phyloP scores from a whole-genome alignment of 2,888 invertebrate genomes.

The Caenorhabditis sinica region DNA sequence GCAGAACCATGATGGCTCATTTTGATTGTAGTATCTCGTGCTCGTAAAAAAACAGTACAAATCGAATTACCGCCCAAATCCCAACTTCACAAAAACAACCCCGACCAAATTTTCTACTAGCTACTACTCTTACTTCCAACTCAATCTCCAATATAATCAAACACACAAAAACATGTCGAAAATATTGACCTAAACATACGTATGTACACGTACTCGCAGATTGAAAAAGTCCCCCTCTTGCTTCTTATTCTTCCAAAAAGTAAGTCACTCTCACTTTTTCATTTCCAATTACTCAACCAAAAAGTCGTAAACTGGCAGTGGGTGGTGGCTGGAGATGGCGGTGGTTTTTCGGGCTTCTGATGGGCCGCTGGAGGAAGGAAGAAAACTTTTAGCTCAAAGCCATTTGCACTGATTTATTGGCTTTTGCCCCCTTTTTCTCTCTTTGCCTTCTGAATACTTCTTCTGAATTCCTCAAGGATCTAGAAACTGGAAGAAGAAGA shows the following conservation, averaged over 20 bases:
- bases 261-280: constrained; percentile 49
- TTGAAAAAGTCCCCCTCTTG: constrained; percentile 11
- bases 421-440: constrained; percentile 30
- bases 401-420: constrained; percentile 63
- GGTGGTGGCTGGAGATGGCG: constrained; percentile 11
- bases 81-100: too few species aligned
- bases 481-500: background rate
- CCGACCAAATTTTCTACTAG: too few species aligned
- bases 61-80: too few species aligned
- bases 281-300: constrained; percentile 56
- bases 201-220: constrained; percentile 1
- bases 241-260: background rate
- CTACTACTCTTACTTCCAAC: background rate
- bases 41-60: too few species aligned
- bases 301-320: constrained; percentile 57
- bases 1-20: too few species aligned
- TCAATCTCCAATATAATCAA: background rate
- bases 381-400: constrained; percentile 55
- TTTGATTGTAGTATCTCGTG: too few species aligned
- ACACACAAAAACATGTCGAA: constrained; percentile 17
- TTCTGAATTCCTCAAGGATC: background rate
- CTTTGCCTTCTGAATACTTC: background rate
- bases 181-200: constrained; percentile 9
- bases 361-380: constrained; percentile 21
- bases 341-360: background rate